Evolutionary conservation across 1,140 invertebrate genomes (phyloP).

Genomic region (Drosophila bipectinata): DNA sequence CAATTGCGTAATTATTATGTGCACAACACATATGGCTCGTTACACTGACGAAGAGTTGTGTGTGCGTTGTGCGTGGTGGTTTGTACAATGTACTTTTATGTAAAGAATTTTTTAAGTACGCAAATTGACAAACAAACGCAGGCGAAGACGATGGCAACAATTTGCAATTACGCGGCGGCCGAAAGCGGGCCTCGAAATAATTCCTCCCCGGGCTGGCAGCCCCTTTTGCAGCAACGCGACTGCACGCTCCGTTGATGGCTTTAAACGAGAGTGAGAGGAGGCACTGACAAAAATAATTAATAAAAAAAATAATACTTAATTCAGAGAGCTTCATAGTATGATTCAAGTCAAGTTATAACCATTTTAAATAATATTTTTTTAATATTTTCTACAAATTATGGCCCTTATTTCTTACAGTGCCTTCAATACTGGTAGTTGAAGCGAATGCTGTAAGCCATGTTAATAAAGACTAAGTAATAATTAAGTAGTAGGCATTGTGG

Average conservation of each 20-base stretch:
- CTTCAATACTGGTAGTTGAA: constrained; percentile 9
- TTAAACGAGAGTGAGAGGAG: constrained; percentile 44
- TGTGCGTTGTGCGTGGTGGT: constrained; percentile 1
- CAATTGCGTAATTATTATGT: constrained; percentile 77
- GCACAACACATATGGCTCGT: constrained; percentile 51
- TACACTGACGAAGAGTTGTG: constrained; percentile 36
- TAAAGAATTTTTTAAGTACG: constrained; percentile 74
- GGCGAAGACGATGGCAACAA: constrained; percentile 42
- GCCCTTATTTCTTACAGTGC: background rate
- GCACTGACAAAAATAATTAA: background rate
- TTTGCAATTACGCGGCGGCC: constrained; percentile 33
- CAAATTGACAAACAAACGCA: constrained; percentile 70
- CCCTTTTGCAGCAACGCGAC: constrained; percentile 3
- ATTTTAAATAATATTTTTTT: no score
- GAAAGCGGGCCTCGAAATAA: constrained; percentile 23
- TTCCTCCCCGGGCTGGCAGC: background rate
- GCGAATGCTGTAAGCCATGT: constrained; percentile 21
- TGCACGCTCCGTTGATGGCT: constrained; percentile 46
- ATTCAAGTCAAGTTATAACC: background rate
- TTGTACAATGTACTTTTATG: constrained; percentile 37
- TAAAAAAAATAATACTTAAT: background rate
- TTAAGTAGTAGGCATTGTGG: constrained; percentile 43
- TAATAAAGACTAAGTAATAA: constrained; percentile 59
- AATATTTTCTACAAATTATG: no score
- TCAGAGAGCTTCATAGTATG: no score